Conservation (phyloP, 1,140 invertebrate species). For the Battus philenor region DNA sequence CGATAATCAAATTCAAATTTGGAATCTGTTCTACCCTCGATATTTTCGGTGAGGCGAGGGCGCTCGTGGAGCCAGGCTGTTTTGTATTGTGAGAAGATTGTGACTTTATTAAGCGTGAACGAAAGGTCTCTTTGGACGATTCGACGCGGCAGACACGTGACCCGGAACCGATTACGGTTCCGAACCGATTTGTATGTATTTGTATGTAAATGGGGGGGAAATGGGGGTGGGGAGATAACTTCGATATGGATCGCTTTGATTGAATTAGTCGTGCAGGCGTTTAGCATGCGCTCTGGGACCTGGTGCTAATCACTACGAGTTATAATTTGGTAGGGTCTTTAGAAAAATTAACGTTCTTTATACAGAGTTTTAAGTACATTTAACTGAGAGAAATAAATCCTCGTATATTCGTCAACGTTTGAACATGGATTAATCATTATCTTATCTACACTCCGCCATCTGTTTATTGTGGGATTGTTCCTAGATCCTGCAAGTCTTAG, state of each 20-base stretch:
- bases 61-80: constrained; percentile 44
- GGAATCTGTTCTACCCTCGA: constrained; percentile 68
- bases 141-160: constrained; percentile 66
- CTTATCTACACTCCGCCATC: no score
- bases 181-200: constrained; percentile 66
- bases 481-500: no score
- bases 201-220: constrained; percentile 59
- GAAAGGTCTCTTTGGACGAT: constrained; percentile 64
- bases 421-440: no score
- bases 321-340: no score
- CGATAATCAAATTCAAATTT: constrained; percentile 76
- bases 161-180: constrained; percentile 69
- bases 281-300: constrained; percentile 32
- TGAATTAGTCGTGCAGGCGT: constrained; percentile 59
- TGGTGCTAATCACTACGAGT: no score
- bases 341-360: no score
- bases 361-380: no score
- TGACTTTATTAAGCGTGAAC: constrained; percentile 72
- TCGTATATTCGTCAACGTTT: no score
- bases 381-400: no score
- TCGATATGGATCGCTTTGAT: constrained; percentile 59
- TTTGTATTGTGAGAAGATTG: constrained; percentile 68
- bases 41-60: constrained; percentile 35
- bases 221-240: constrained; percentile 59
- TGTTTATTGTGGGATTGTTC: no score